These are phyloP conservation scores for Lithodes maja DNA, from an alignment of 2,888 invertebrate genomes.

Conservation along the genomic window DNA sequence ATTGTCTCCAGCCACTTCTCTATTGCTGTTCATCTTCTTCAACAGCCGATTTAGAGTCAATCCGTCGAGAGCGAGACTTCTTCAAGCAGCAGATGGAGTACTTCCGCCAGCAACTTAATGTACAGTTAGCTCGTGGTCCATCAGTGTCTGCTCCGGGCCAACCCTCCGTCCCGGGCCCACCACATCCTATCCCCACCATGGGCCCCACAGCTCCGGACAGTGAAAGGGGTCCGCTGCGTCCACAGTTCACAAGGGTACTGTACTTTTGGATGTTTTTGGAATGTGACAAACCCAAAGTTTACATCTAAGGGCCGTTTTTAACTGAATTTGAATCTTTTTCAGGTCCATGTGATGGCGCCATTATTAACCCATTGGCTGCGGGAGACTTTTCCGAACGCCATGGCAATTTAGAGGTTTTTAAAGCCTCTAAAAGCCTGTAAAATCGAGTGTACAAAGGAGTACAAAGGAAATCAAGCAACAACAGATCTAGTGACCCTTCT, in stretches of 20 bases:
- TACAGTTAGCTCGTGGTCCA: constrained; percentile 25
- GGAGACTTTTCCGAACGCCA: no score
- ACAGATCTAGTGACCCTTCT: no score
- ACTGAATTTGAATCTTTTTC: no score
- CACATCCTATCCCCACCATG: constrained; percentile 8
- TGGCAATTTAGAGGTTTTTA: no score
- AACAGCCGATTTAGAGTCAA: constrained; percentile 49
- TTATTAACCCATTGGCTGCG: no score
- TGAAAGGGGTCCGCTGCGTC: constrained; percentile 10
- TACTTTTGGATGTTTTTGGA: background rate
- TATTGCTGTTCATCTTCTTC: no score
- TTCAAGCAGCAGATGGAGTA: constrained; percentile 67
- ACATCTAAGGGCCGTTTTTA: no score
- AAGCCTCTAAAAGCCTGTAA: no score
- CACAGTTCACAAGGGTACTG: constrained; percentile 21
- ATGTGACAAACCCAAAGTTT: background rate
- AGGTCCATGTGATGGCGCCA: no score
- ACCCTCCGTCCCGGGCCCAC: background rate
- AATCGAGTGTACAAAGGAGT: no score
- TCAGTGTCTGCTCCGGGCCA: background rate
- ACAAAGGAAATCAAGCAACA: no score
- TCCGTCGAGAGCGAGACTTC: constrained; percentile 54
- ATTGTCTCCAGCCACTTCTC: no score
- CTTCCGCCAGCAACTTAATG: constrained; percentile 56
- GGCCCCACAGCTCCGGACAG: background rate